Evolutionary conservation across 2,888 invertebrate species (phyloP).

Genomic region (Neoitamus cyanurus): DNA sequence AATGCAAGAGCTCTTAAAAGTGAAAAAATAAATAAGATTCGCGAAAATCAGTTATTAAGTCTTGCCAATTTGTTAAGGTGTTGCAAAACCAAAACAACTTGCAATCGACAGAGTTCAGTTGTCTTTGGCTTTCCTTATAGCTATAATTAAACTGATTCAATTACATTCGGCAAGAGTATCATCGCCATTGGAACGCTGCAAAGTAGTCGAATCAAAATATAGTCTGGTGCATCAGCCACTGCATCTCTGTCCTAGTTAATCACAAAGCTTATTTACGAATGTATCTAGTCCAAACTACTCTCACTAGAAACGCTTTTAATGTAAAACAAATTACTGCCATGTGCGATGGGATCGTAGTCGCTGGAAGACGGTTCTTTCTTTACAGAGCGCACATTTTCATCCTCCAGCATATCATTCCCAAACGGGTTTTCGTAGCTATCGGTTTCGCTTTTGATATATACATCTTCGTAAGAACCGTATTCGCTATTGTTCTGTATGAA

Average conservation of each 20-base stretch:
- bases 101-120: not conserved
- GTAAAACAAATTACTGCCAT: not conserved
- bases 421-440: not conserved
- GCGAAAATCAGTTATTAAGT: not conserved
- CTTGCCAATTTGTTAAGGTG: not conserved
- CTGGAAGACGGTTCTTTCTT: not conserved
- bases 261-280: not conserved
- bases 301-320: not conserved
- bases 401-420: not conserved
- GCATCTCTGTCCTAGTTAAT: not conserved
- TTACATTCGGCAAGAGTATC: not conserved
- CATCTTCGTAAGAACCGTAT: not conserved
- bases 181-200: not conserved
- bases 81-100: not conserved
- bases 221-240: not conserved
- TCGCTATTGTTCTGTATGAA: not conserved
- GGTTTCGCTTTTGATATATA: not conserved
- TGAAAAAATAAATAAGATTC: not conserved
- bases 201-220: not conserved
- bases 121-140: not conserved
- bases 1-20: not conserved
- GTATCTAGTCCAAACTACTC: not conserved
- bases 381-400: not conserved
- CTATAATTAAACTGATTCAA: not conserved
- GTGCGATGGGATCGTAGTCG: not conserved